Conservation (phyloP, 2,113 vertebrate genomes). For the Serilophus lunatus region DNA sequence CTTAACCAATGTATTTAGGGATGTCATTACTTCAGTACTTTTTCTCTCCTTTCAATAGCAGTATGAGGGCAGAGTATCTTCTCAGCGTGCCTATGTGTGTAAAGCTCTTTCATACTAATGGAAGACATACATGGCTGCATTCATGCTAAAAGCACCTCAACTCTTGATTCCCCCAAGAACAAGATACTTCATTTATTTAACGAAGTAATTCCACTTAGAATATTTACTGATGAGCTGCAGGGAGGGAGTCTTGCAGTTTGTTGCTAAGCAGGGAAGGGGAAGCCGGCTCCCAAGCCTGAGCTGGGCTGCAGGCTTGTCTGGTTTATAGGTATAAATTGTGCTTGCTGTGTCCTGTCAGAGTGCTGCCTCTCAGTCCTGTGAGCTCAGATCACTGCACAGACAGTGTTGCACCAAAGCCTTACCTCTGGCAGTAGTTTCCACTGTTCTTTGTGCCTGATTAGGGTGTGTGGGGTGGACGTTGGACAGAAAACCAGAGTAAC, state of each 20-base stretch:
- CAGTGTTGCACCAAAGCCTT: background rate
- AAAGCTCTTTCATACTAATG: background rate
- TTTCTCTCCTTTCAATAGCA: background rate
- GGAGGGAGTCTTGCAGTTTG: background rate
- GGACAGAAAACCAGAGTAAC: background rate
- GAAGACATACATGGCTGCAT: background rate
- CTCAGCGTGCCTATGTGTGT: background rate
- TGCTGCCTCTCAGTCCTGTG: background rate
- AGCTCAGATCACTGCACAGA: rapidly evolving
- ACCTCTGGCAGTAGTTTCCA: background rate
- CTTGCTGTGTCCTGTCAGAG: background rate
- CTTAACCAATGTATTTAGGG: background rate
- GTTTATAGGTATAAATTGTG: background rate
- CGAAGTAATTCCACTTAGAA: background rate
- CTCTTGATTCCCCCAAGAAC: background rate
- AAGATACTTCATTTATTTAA: background rate
- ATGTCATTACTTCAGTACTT: background rate
- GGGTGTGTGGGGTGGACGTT: rapidly evolving
- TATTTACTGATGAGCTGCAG: background rate
- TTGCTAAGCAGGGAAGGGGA: background rate
- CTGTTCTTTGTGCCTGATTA: background rate
- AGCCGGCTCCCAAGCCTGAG: background rate
- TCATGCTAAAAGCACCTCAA: background rate
- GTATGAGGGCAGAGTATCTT: background rate
- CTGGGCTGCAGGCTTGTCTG: background rate